A percentile compares a stretch with the other conserved stretches of the same genome.
phyloP scores from a whole-genome alignment of 2,888 invertebrate genomes.

The Zele albiditarsus region DNA sequence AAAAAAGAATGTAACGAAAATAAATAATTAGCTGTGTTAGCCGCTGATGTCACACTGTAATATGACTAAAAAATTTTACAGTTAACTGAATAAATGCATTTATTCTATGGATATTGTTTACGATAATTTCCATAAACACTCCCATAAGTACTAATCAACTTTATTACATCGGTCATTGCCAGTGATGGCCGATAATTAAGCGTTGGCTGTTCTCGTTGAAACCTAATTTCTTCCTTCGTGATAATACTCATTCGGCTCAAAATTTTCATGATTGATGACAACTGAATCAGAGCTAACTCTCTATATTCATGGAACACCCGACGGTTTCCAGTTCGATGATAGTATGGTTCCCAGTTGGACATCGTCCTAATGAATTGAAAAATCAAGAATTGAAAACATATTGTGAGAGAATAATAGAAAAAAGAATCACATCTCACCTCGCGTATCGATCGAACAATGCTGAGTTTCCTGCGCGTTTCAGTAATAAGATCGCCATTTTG shows the following conservation, averaged over 20 bases:
- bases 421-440: not conserved
- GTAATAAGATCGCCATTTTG: conserved; percentile 41
- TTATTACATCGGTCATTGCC: not conserved
- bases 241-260: not conserved
- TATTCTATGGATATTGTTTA: not conserved
- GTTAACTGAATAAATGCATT: not conserved
- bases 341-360: too few species aligned
- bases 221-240: not conserved
- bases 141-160: not conserved
- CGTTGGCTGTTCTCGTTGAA: not conserved
- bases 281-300: not conserved
- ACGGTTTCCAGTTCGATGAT: not conserved
- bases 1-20: not conserved
- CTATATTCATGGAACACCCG: not conserved
- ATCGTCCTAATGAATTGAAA: not conserved
- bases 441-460: conserved; percentile 45
- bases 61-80: not conserved
- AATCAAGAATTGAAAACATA: not conserved
- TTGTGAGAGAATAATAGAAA: not conserved
- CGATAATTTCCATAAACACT: not conserved
- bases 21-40: not conserved
- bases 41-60: not conserved
- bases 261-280: not conserved
- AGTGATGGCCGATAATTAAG: not conserved
- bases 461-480: conserved; percentile 50